phyloP scores from a whole-genome alignment of 2,113 vertebrate species.

The Melanostigma gelatinosum region DNA sequence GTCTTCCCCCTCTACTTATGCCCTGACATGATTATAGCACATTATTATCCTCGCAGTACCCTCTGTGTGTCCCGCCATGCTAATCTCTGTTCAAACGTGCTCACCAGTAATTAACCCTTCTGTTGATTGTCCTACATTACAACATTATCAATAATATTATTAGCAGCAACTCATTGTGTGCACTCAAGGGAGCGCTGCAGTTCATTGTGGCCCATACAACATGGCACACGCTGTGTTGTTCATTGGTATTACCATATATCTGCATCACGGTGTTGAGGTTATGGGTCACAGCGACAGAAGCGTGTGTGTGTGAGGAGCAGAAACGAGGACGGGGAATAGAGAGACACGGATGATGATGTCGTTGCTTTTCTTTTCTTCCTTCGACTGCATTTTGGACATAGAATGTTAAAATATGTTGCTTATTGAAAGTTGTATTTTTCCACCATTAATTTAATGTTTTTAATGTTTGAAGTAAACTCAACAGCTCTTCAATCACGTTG shows the following conservation, averaged over 20 bases:
- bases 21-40: slow-evolving; percentile 63
- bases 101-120: slow-evolving; percentile 61
- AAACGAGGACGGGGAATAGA: too few species aligned
- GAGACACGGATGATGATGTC: too few species aligned
- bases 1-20: slow-evolving; percentile 57
- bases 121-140: slow-evolving; percentile 64
- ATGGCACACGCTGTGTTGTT: too few species aligned
- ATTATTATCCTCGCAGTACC: slow-evolving; percentile 56
- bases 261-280: too few species aligned
- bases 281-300: not conserved
- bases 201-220: not conserved
- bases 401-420: not conserved
- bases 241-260: too few species aligned
- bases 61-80: slow-evolving; percentile 49
- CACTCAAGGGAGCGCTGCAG: not conserved
- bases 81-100: slow-evolving; percentile 56
- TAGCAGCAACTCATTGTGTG: not conserved
- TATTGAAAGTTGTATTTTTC: too few species aligned
- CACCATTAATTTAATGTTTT: not conserved
- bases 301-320: too few species aligned
- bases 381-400: not conserved
- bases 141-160: not conserved
- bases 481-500: not conserved
- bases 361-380: not conserved
- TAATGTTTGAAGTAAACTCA: not conserved